Evolutionary conservation across 2,888 invertebrate species (phyloP), one percentile per base, ranked within the genome.

Genomic region (Marasmarcha lunaedactyla): DNA sequence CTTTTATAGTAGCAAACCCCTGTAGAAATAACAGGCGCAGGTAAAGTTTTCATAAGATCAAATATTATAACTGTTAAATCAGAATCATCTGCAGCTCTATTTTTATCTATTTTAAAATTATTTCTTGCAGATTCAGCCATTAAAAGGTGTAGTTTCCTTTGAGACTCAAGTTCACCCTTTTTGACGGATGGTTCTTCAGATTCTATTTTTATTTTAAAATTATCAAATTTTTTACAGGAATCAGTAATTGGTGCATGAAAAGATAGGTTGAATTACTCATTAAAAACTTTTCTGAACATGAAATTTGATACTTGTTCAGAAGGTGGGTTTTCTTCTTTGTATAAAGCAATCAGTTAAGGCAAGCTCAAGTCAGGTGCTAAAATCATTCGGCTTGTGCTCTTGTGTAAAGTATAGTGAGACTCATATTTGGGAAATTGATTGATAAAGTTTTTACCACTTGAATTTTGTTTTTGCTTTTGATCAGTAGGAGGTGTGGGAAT

Each of bases 1-100:
- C 49, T 43, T 39, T 51, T 52, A 38, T 56, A 48, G 39, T 50
- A 55, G 26, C 42, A 43, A 36, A 55, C 43, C 15, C 52, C 54
- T 15, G 52, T 55, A 14, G 42, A 42, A 37, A 46, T 40, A 26
- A 44, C 40, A 25, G 44, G 44, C n/a, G 47, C 46, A 35, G 43
- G 49, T 41, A 40, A 50, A 7, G 39, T 53, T 41, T 50, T 50
- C 46, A 49, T 47, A 15, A 51, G 39, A 35, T 51, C 48, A 44
- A 50, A 48, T 36, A 41, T 35, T 33, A 51, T 41, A 12, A 49
- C 45, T 13, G 44, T 46, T 13, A 36, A 33, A 42, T 48, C 37
- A 27, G 37, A 33, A 43, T 45, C 42, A 35, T 42, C 25, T 36
- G 35, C 39, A 14, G 40, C 42, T 36, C 25, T 39, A 44, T 41